Base-by-base conservation (phyloP, 2,888 invertebrate genomes). In the Periphyllus acericola region DNA sequence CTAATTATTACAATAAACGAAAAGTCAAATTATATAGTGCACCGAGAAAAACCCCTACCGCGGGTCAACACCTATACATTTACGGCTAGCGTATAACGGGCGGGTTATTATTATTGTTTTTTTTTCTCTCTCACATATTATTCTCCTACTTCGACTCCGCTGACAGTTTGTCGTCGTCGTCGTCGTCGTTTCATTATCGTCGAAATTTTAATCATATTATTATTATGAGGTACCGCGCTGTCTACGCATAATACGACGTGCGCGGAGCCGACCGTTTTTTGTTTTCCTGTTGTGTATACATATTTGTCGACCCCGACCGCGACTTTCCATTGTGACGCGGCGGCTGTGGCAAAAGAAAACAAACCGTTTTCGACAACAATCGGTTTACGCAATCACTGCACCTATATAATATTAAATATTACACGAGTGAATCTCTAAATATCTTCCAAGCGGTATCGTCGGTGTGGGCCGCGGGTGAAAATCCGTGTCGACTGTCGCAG, bases 21-120 rank as follows among this genome's bases (percentile, higher is more conserved):
- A 81, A 81, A 87, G 81, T 87, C 87, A 75, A 86, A 87, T 87
- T 81, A 74, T 74, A 36, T 71, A 87, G 87, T 87, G 87, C 87
- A 74, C 74, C 32, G 60, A 25, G 9, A 25, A 74, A 87, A 87
- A 66, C 87, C 87, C 87, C 87, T 74, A 87, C 80, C 74, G 87
- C 66, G 87, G 87, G 87, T 87, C 80, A 87, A 81, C 80, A 40
- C 81, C 81, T 66, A 55, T 81, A 71, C 60, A 19, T 79, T 9
- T 9, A 46, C n/a, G 11, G n/a, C 40, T 1, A 9, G 32, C 29
- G 8, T 17, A 14, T 84, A 29, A 66, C 83, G 75, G 83, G 55
- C 83, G 32, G 21, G 74, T 60, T 55, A 55, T 36, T n/a, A 14
- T 34, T 60, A 34, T 36, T 36, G 11, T 75, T 75, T 55, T 55